Base-by-base conservation (phyloP, 2,113 vertebrate species). In the Megaleporinus macrocephalus region DNA sequence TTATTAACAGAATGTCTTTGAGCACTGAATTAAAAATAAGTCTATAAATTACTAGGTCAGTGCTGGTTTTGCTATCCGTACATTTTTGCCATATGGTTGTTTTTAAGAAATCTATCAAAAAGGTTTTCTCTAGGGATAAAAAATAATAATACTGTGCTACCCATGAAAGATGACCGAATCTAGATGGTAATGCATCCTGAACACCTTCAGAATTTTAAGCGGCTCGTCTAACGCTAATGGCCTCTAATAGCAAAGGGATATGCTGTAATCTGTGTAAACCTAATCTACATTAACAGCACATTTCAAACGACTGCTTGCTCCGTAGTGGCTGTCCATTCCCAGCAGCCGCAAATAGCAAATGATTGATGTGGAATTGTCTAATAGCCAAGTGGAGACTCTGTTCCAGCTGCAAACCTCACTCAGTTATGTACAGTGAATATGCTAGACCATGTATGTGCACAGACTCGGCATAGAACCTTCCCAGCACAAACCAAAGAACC, bases 351-450 rank as follows among this genome's bases (percentile, higher is more conserved):
- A 69, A 82, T 76, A 76, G 53, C 62, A 22, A 70, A 76, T 82
- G 65, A 82, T 82, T 75, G 80, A 82, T 82, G 80, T 47, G 57
- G 51, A 76, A 76, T 36, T 82, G 44, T 70, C 33, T 69, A 76
- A 61, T 70, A 12, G 3, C 30, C 33, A 11, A 49, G 22, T 61
- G 36, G n/a, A 14, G 41, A 16, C 57, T 76, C 47, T 61, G 51
- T 76, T 76, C 65, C 44, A 66, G 33, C 63, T 61, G 66, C 13
- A 75, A 76, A 82, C 76, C 57, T 76, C 49, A 61, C 75, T 82
- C 62, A 69, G n/a, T n/a, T 30, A 81, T 24, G 51, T 70, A 66
- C 41, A 59, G 29, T 18, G 18, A 61, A 24, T 69, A 27, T 55
- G n/a, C 61, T 29, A 68, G 61, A 59, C 33, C 80, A 68, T 18